Evolutionary conservation across 2,113 vertebrate species (phyloP).

Genomic region (Tychaedon coryphoeus): DNA sequence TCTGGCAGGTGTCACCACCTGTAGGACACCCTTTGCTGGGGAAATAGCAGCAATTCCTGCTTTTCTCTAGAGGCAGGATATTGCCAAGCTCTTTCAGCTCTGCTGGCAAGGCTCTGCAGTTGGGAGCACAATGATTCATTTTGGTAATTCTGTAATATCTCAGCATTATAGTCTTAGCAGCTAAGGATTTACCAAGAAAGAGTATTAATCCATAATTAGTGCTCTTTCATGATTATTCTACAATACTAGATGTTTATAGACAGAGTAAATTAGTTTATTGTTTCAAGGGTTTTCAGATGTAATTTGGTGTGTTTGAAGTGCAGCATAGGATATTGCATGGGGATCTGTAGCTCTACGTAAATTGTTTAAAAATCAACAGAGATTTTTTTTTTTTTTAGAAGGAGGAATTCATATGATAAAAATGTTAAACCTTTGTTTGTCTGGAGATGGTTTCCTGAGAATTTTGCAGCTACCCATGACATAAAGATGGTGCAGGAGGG

Average conservation of each 20-base stretch:
- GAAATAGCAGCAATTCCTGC: not conserved
- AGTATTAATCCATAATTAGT: not conserved
- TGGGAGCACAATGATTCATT: not conserved
- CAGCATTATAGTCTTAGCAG: not conserved
- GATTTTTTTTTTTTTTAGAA: not conserved
- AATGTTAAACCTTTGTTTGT: not conserved
- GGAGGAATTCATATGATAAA: not conserved
- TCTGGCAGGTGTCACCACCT: not conserved
- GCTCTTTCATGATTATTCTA: not conserved
- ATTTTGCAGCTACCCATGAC: rapidly evolving
- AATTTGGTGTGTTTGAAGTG: not conserved
- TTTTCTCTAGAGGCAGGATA: not conserved
- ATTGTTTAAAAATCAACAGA: not conserved
- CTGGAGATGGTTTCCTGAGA: not conserved
- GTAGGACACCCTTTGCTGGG: not conserved
- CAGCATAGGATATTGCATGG: not conserved
- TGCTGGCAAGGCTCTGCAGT: not conserved
- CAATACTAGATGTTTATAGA: not conserved
- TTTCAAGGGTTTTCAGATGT: not conserved
- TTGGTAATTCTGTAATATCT: not conserved
- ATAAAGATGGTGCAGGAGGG: not conserved
- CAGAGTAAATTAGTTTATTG: not conserved
- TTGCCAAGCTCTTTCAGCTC: not conserved
- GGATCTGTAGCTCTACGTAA: not conserved
- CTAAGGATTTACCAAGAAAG: not conserved